phyloP scores from a whole-genome alignment of 1,140 invertebrate genomes.

The Brachionus manjavacas region DNA sequence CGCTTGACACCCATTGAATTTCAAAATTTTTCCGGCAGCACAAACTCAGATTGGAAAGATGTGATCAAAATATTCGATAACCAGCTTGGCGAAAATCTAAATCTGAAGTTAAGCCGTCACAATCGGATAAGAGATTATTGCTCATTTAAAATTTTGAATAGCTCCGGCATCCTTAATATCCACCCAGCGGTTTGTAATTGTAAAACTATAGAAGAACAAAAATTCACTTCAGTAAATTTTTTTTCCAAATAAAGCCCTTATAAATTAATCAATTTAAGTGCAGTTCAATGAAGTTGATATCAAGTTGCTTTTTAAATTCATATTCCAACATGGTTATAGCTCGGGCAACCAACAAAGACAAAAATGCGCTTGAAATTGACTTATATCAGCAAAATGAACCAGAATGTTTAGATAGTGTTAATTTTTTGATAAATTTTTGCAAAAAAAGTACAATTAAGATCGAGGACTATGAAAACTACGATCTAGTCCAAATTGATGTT shows the following conservation, averaged over 20 bases:
- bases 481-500: neutral
- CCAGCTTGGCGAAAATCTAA: neutral
- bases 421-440: neutral
- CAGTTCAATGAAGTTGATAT: neutral
- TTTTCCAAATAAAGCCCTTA: neutral
- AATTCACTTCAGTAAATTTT: neutral
- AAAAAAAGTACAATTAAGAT: neutral
- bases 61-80: conserved; percentile 22
- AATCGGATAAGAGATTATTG: neutral
- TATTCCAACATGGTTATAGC: neutral
- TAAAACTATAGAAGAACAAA: neutral
- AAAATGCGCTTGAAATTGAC: neutral
- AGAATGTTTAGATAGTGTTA: neutral
- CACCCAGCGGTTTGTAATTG: neutral
- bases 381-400: neutral
- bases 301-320: neutral
- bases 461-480: neutral
- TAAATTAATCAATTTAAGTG: neutral
- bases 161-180: neutral
- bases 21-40: conserved; percentile 30
- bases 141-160: neutral
- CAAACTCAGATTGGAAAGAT: conserved; percentile 23
- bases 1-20: conserved; percentile 13
- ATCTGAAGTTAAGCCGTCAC: neutral
- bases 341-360: neutral